Evolutionary conservation across 2,113 vertebrate species (phyloP), one percentile per base, ranked within the genome.

Genomic region (Ictalurus punctatus): DNA sequence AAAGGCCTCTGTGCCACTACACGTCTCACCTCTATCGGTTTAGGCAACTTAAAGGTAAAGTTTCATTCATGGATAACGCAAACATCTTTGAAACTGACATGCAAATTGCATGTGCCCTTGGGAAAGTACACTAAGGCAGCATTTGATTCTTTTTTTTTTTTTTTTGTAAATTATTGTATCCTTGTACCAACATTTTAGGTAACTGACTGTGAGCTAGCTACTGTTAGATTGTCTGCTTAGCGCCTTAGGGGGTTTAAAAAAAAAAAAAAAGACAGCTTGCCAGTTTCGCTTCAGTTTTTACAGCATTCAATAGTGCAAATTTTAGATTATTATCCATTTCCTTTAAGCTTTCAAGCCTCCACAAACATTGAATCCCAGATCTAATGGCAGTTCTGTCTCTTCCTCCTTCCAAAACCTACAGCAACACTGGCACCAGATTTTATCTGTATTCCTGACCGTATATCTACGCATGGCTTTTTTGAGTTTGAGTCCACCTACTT

Each of bases 271-370:
- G 88, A 86, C 82, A 89, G 81, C 83, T 87, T 87, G 88, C 89
- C 91, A 92, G 90, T 84, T 85, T 87, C 84, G 63, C 83, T 81
- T 89, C 89, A 61, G 17, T 92, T 92, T 48, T 89, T 89, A 92
- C 91, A 90, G 90, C 86, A 67, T 90, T 89, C 78, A 85, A 92
- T 90, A 91, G 91, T 93, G 93, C 92, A 93, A 92, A 84, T 92
- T 40, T 89, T 82, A 90, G 34, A 91, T 90, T 86, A 89, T 89
- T 89, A 73, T 87, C 83, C 44, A 30, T 86, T 81, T 90, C 76
- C n/a, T 84, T 56, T 80, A 63, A 82, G 65, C 63, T 82, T 25
- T 76, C 54, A 54, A 65, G 54, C 83, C 85, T 84, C 48, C 48
- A 69, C 74, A 91, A 86, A 67, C 81, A 87, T 58, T 48, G 56